Evolutionary conservation across 2,797 vertebrate genomes (phyloP).

Genomic region (Liasis olivaceus): DNA sequence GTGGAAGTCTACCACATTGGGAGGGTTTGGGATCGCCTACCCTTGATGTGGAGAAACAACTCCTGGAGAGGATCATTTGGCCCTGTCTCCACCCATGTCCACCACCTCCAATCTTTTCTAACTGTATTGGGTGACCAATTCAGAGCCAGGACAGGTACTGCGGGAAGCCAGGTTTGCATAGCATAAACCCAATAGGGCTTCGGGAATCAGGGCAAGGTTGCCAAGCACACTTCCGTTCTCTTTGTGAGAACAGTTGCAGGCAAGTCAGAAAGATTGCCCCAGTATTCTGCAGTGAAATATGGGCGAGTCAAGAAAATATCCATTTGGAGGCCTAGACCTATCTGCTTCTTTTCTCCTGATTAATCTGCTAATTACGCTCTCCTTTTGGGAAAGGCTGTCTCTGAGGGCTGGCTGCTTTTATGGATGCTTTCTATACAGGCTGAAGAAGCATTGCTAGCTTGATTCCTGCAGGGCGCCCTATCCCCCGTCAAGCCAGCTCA

Average conservation of each 20-base stretch:
- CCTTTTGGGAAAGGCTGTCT: slow-evolving; percentile 37
- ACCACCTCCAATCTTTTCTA: neutral
- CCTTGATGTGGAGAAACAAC: neutral
- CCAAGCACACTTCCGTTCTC: neutral
- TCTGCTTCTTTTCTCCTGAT: slow-evolving; percentile 52
- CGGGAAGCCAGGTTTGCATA: neutral
- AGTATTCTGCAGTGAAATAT: neutral
- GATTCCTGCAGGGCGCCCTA: neutral
- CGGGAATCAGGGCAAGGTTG: neutral
- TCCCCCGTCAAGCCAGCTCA: slow-evolving; percentile 9
- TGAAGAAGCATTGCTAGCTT: neutral
- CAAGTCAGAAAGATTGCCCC: neutral
- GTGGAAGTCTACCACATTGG: neutral
- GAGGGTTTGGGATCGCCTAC: neutral
- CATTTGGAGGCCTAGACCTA: slow-evolving; percentile 18
- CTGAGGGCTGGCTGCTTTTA: slow-evolving; percentile 45
- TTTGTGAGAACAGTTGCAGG: neutral
- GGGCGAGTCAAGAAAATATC: neutral
- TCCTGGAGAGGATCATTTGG: neutral
- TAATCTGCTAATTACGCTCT: slow-evolving; percentile 68
- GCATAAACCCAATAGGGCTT: neutral
- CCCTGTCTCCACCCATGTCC: neutral
- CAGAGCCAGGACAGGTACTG: neutral
- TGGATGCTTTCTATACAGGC: slow-evolving; percentile 45
- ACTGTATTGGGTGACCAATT: neutral